These are phyloP conservation scores for Sarcophaga rosellei DNA, from an alignment of 2,888 invertebrate genomes.

Conservation along the genomic window DNA sequence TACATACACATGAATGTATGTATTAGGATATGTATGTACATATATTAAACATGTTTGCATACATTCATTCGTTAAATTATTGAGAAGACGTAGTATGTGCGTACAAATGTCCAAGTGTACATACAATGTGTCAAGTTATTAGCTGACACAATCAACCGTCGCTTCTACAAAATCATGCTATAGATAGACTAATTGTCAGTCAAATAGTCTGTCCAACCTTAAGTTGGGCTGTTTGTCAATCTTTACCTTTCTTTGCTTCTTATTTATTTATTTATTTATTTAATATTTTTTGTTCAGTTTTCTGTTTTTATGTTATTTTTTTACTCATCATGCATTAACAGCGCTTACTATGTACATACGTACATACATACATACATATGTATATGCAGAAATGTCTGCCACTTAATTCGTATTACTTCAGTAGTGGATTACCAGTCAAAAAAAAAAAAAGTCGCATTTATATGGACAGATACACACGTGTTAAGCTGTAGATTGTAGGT, in stretches of 20 bases:
- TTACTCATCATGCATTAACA: no score
- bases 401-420: conserved; percentile 26
- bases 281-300: conserved; percentile 4
- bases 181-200: conserved; percentile 23
- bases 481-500: background rate
- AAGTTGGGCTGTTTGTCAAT: background rate
- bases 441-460: background rate
- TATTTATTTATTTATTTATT: conserved; percentile 18
- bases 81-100: background rate
- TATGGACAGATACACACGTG: background rate
- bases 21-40: background rate
- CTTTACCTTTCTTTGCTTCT: conserved; percentile 11
- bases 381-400: conserved; percentile 19
- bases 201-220: conserved; percentile 5
- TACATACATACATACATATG: background rate
- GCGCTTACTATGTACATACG: background rate
- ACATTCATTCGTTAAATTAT: conserved; percentile 25
- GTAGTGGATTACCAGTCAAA: conserved; percentile 16
- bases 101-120: background rate
- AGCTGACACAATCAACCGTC: conserved; percentile 27
- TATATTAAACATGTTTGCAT: background rate
- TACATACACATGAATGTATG: background rate
- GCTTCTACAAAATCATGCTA: background rate
- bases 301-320: background rate
- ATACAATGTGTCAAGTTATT: conserved; percentile 30